Base-by-base conservation (phyloP, 2,113 vertebrate genomes). In the Typhlomys cinereus region DNA sequence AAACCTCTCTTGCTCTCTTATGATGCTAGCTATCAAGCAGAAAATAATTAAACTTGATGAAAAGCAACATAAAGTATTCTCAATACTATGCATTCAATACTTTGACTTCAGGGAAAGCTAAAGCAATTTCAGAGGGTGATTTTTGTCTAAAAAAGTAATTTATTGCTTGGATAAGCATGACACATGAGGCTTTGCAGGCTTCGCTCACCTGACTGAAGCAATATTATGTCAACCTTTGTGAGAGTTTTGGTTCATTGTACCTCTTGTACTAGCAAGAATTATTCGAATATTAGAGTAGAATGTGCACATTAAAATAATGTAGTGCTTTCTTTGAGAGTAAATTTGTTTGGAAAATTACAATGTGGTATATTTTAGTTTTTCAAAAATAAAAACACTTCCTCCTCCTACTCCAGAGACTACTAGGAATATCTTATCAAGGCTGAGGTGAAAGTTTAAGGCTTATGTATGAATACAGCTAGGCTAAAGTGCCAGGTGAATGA, bases 141-240 rank as follows among this genome's bases (percentile, higher is more conserved):
- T 91, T 97, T 92, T 89, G 21, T 91, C 66, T 70, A 90, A 95
- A 81, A 96, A 96, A 85, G 82, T 91, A 94, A 92, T 95, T 94
- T 96, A 91, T 62, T 93, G 57, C 90, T 96, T 97, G 86, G 70
- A 3, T 97, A 81, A 93, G 69, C 96, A 85, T 94, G 86, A 89
- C 85, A 66, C 46, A 73, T 5, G 52, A 92, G 23, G 34, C 70
- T 89, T 79, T 83, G 81, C 57, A 95, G 89, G 69, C 18, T 21
- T 18, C 2, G 2, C 34, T 71, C 25, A 7, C 86, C n/a, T 88
- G 78, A 59, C 79, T 69, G 70, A 1, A 95, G 73, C 71, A 94
- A 36, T 66, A 96, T 52, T 67, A 46, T 85, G 69, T 75, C 78
- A 95, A 94, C 54, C 62, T 89, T 36, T 96, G 44, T 41, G 94